Conservation (phyloP, 2,113 vertebrate species). For the Heteronetta atricapilla region DNA sequence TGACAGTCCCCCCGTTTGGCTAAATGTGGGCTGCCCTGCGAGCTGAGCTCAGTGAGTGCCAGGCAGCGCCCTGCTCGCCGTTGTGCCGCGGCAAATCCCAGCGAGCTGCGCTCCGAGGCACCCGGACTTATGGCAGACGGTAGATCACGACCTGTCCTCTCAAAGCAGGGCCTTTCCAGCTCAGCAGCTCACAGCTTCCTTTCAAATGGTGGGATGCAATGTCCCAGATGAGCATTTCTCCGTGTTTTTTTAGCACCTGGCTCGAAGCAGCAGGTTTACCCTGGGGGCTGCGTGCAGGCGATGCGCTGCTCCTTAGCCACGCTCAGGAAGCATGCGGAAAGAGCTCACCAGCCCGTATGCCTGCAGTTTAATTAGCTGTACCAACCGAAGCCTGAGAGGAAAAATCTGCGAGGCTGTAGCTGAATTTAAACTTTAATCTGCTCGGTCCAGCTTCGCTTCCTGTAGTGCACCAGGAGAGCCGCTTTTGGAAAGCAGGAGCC, state of each 20-base stretch:
- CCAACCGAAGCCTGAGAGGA: background rate
- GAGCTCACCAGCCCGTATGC: background rate
- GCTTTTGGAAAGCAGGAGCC: background rate
- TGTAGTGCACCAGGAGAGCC: background rate
- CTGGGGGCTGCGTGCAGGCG: background rate
- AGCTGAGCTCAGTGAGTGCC: background rate
- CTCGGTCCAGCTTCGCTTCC: background rate
- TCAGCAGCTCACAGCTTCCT: background rate
- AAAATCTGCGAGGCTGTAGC: background rate
- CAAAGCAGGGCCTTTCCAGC: background rate
- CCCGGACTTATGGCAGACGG: conserved; percentile 11
- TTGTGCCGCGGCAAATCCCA: background rate
- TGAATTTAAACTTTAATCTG: background rate
- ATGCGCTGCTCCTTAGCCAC: background rate
- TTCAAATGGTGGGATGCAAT: background rate
- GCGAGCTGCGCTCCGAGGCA: background rate
- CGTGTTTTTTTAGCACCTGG: background rate
- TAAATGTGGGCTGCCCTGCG: background rate
- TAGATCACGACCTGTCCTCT: background rate
- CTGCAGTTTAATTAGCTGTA: background rate
- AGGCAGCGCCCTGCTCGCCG: background rate
- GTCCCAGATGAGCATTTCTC: background rate
- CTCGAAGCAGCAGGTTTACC: background rate
- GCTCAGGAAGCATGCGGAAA: fast-evolving
- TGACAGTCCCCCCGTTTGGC: background rate